phyloP scores from a whole-genome alignment of 2,888 invertebrate species.

The Arctia plantaginis region DNA sequence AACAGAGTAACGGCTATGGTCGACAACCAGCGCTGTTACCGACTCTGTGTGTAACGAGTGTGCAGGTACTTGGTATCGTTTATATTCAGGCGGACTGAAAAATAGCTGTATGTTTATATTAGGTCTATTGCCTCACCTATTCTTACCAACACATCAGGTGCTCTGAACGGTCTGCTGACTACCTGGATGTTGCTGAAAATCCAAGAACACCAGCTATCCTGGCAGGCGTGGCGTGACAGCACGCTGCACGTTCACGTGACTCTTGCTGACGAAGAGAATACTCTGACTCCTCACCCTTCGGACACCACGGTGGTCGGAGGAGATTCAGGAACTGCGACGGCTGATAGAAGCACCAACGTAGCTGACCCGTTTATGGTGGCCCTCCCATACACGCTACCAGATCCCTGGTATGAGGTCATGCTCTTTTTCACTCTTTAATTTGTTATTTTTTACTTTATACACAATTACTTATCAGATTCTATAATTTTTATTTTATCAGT shows the following conservation, averaged over 20 bases:
- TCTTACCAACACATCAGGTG: slow-evolving; percentile 59
- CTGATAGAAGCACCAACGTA: slow-evolving; percentile 67
- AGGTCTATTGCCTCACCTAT: background rate
- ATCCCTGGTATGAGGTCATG: slow-evolving; percentile 43
- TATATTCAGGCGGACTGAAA: too few species aligned
- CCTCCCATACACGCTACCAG: slow-evolving; percentile 61
- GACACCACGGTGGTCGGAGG: slow-evolving; percentile 60
- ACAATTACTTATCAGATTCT: background rate
- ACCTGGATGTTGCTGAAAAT: slow-evolving; percentile 84
- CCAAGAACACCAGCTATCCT: slow-evolving; percentile 82
- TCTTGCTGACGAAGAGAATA: slow-evolving; percentile 60
- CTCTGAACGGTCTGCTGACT: slow-evolving; percentile 79
- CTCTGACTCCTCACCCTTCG: slow-evolving; percentile 51
- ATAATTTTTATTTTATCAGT: background rate
- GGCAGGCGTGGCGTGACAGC: slow-evolving; percentile 82
- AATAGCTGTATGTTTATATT: background rate
- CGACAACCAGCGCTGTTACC: too few species aligned
- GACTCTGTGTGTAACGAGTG: too few species aligned
- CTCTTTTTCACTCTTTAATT: background rate
- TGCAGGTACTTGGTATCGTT: too few species aligned
- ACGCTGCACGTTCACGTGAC: slow-evolving; percentile 80
- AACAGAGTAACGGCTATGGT: too few species aligned
- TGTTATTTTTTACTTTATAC: background rate
- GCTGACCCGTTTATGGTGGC: slow-evolving; percentile 77
- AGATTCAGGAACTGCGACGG: slow-evolving; percentile 45